Percentiles rank a stretch among this genome's conserved stretches.
Evolutionary conservation across 2,888 invertebrate species (phyloP).

Genomic region (Linnaemya vulpina): DNA sequence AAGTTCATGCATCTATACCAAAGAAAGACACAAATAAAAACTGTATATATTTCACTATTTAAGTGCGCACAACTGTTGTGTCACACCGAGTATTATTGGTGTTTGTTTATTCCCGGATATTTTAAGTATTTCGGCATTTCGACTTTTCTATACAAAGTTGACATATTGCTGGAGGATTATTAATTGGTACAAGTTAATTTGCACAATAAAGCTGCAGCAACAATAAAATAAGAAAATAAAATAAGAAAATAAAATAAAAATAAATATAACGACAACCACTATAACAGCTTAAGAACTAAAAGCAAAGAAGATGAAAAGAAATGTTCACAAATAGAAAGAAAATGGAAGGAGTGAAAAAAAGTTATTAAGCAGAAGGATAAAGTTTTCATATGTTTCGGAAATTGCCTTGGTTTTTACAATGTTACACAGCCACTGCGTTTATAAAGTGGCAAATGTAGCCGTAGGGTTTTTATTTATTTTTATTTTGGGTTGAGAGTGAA

Average conservation of each 20-base stretch:
- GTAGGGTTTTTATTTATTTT: neutral
- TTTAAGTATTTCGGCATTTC: conserved; percentile 60
- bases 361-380: conserved; percentile 72
- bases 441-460: conserved; percentile 3
- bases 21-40: neutral
- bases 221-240: conserved; percentile 35
- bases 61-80: neutral
- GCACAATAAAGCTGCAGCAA: conserved; percentile 75
- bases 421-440: conserved; percentile 12
- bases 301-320: conserved; percentile 59
- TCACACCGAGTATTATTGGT: conserved; percentile 33
- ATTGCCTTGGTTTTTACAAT: conserved; percentile 58
- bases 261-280: conserved; percentile 69
- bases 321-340: conserved; percentile 45
- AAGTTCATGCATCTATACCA: no score
- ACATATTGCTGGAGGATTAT: conserved; percentile 82
- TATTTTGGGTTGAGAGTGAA: neutral
- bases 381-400: conserved; percentile 74
- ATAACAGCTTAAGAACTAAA: conserved; percentile 70
- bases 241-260: conserved; percentile 50
- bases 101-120: conserved; percentile 56
- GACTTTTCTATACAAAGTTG: conserved; percentile 74
- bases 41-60: neutral
- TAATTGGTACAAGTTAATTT: conserved; percentile 83
- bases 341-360: conserved; percentile 36